Evolutionary conservation across 2,888 invertebrate genomes (phyloP).

Genomic region (Lutraria lutraria): DNA sequence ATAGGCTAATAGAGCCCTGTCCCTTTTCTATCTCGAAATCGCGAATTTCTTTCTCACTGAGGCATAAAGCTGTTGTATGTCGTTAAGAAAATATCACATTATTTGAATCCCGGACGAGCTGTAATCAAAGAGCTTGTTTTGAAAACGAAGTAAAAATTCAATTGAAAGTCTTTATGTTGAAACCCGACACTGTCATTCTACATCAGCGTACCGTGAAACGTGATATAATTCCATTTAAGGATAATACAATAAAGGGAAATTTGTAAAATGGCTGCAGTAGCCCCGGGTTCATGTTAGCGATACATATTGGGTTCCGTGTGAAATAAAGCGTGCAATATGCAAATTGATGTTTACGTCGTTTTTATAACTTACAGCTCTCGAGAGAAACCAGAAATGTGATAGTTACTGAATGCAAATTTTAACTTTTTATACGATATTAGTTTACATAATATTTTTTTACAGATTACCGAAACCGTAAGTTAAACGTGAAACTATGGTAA

Average conservation of each 20-base stretch:
- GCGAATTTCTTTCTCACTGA: not conserved
- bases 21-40: not conserved
- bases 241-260: not conserved
- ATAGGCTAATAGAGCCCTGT: not conserved
- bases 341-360: conserved; percentile 17
- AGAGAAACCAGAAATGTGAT: not conserved
- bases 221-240: conserved; percentile 15
- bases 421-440: not conserved
- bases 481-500: too few relatives aligned
- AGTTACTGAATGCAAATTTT: not conserved
- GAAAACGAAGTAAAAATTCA: conserved; percentile 32
- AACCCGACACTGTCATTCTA: conserved; percentile 45
- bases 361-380: not conserved
- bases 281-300: not conserved
- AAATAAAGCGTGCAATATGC: conserved; percentile 17
- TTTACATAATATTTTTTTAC: too few relatives aligned
- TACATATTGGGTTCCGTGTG: not conserved
- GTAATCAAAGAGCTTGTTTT: conserved; percentile 35
- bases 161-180: conserved; percentile 49
- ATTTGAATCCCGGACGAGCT: conserved; percentile 23
- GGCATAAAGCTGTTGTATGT: conserved; percentile 41
- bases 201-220: conserved; percentile 42
- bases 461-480: too few relatives aligned
- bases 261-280: conserved; percentile 18
- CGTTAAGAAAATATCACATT: conserved; percentile 27